These are phyloP conservation scores for Haliaeetus leucogaster DNA, from an alignment of 2,113 vertebrate species.

Conservation along the genomic window DNA sequence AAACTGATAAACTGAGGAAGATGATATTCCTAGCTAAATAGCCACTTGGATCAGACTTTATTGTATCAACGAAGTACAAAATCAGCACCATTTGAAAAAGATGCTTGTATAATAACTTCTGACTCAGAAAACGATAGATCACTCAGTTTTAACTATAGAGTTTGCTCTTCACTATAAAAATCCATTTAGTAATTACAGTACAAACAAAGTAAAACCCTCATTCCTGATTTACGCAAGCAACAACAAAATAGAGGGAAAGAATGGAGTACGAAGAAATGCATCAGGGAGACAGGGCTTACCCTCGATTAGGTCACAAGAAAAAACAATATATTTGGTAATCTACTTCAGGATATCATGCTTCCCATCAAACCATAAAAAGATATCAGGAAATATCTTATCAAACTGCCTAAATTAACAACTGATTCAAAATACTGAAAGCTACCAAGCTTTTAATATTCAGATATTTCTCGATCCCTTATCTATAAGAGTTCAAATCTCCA, in stretches of 20 bases:
- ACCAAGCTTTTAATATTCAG: background rate
- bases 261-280: background rate
- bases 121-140: background rate
- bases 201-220: background rate
- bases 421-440: background rate
- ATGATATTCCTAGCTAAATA: conserved; percentile 56
- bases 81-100: background rate
- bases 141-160: background rate
- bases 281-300: background rate
- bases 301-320: background rate
- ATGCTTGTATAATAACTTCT: background rate
- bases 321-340: background rate
- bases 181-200: background rate
- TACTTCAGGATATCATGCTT: background rate
- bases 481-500: background rate
- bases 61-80: background rate
- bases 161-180: background rate
- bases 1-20: conserved; percentile 68
- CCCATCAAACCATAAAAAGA: background rate
- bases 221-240: background rate
- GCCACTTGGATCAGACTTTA: conserved; percentile 31
- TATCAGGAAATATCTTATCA: background rate
- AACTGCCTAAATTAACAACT: background rate
- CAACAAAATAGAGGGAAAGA: background rate
- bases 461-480: background rate